Conservation (phyloP, 1,140 invertebrate genomes). For the Temnothorax longispinosus region DNA sequence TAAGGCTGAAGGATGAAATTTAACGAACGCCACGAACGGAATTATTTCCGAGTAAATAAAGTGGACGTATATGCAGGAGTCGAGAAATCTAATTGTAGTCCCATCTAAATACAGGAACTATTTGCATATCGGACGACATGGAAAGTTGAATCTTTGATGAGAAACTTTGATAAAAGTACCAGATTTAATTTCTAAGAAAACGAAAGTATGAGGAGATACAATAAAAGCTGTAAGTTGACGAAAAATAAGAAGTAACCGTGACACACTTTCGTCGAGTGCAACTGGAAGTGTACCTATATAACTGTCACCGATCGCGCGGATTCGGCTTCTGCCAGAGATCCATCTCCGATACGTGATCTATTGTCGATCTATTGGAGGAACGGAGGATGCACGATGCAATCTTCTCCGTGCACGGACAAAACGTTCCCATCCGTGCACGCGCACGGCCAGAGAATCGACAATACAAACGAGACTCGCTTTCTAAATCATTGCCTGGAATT, state of each 20-base stretch:
- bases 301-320: slow-evolving; percentile 24
- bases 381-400: slow-evolving; percentile 67
- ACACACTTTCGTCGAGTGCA: slow-evolving; percentile 35
- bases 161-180: slow-evolving; percentile 23
- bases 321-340: slow-evolving; percentile 37
- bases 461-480: slow-evolving; percentile 67
- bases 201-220: background rate
- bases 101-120: slow-evolving; percentile 24
- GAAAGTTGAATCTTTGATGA: slow-evolving; percentile 38
- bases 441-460: slow-evolving; percentile 44
- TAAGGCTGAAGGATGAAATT: background rate
- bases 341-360: slow-evolving; percentile 57
- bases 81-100: slow-evolving; percentile 22
- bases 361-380: slow-evolving; percentile 61
- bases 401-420: slow-evolving; percentile 61
- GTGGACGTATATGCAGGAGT: background rate
- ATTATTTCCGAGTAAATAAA: slow-evolving; percentile 6
- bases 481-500: slow-evolving; percentile 76
- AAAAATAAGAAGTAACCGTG: background rate
- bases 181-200: slow-evolving; percentile 25
- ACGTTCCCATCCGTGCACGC: slow-evolving; percentile 59
- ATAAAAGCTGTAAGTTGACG: background rate
- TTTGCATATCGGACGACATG: slow-evolving; percentile 33
- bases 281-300: background rate
- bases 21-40: slow-evolving; percentile 3